Conservation (phyloP, 2,888 invertebrate genomes). For the Meteorus cinctellus region DNA sequence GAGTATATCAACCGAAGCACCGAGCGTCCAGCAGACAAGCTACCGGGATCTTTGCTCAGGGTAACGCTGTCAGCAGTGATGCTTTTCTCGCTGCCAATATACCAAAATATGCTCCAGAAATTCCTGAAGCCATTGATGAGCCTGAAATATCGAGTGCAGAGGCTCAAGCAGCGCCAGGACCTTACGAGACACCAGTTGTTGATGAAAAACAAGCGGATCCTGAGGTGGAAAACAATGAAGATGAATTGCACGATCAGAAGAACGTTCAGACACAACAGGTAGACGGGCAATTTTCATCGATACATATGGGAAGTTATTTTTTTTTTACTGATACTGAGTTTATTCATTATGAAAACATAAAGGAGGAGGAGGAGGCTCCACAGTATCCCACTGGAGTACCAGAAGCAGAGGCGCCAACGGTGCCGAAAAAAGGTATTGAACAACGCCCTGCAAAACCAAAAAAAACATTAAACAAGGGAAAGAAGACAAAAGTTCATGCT, state of each 20-base stretch:
- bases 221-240: constrained; percentile 31
- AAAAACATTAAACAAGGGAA: constrained; percentile 58
- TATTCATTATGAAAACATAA: neutral
- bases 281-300: neutral
- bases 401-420: constrained; percentile 70
- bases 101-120: constrained; percentile 57
- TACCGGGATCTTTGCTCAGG: constrained; percentile 66
- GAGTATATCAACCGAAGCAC: constrained; percentile 65
- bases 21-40: constrained; percentile 59
- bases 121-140: constrained; percentile 61
- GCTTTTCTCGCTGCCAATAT: constrained; percentile 59
- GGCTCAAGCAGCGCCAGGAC: constrained; percentile 62
- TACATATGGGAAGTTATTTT: neutral
- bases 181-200: constrained; percentile 50
- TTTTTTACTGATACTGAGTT: neutral
- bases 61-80: constrained; percentile 67
- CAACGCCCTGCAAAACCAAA: constrained; percentile 41
- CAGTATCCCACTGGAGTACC: constrained; percentile 64
- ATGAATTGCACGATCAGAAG: constrained; percentile 40
- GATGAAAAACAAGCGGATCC: constrained; percentile 46
- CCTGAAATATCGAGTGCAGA: constrained; percentile 64
- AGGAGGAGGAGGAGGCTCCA: constrained; percentile 34
- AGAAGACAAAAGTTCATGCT: constrained; percentile 55
- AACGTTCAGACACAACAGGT: constrained; percentile 12
- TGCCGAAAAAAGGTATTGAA: constrained; percentile 23